These are phyloP conservation scores for Loripinus fragilis DNA, from an alignment of 2,888 invertebrate genomes.

Conservation along the genomic window DNA sequence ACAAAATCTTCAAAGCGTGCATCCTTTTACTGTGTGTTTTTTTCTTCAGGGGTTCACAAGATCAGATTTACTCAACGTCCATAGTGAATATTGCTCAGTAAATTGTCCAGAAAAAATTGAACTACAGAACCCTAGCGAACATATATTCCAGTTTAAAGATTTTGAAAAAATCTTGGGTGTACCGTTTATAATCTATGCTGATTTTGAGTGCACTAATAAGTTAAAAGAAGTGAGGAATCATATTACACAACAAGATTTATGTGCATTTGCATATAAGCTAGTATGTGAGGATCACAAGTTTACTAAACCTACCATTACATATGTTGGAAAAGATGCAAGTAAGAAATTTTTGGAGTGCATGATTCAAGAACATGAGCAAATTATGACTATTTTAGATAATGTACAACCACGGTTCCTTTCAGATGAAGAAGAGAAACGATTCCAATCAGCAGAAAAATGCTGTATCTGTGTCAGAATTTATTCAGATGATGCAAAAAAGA, in stretches of 20 bases:
- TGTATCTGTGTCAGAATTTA: constrained; percentile 36
- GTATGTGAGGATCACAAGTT: constrained; percentile 23
- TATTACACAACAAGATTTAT: neutral
- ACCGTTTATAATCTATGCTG: neutral
- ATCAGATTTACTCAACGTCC: neutral
- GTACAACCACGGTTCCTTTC: constrained; percentile 34
- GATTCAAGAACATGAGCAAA: constrained; percentile 45
- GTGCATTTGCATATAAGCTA: constrained; percentile 17
- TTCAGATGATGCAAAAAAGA: neutral
- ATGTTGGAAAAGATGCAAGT: constrained; percentile 27
- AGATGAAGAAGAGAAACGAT: constrained; percentile 18
- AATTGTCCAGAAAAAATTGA: neutral
- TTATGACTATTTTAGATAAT: constrained; percentile 24
- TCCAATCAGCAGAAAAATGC: constrained; percentile 20
- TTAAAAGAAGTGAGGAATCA: neutral
- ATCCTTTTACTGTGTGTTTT: neutral
- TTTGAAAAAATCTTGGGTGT: neutral
- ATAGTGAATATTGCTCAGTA: neutral
- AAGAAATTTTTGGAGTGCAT: constrained; percentile 30
- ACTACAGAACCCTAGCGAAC: neutral
- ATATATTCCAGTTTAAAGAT: constrained; percentile 7
- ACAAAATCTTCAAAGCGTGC: neutral
- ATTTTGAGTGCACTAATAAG: constrained; percentile 9
- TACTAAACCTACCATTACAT: constrained; percentile 25
- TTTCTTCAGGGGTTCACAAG: neutral